A percentile compares a stretch with the other conserved stretches of the same genome.
Evolutionary conservation across 2,888 invertebrate genomes (phyloP).

Genomic region (Luperina nickerlii): DNA sequence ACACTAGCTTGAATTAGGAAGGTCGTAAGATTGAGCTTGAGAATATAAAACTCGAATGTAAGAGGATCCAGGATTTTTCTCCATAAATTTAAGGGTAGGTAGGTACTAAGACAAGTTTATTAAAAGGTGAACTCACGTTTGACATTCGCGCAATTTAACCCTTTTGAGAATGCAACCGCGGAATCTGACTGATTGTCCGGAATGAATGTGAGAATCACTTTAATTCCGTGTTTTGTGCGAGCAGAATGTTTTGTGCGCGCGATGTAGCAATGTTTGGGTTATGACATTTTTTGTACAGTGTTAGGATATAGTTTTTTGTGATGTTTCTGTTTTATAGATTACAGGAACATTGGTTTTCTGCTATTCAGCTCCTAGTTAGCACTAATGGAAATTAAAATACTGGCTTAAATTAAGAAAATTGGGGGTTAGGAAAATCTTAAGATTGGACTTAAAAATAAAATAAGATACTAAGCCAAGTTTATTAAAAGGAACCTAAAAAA

Average conservation of each 20-base stretch:
- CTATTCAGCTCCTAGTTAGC: background rate
- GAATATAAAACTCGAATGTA: background rate
- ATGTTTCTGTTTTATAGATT: background rate
- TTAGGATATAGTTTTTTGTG: background rate
- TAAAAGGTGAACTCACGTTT: constrained; percentile 49
- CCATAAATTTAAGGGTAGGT: background rate
- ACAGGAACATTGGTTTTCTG: background rate
- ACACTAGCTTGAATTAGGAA: background rate
- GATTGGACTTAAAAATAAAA: background rate
- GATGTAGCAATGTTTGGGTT: no score
- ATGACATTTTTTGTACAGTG: background rate
- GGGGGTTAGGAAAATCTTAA: rapidly evolving
- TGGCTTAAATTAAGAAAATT: background rate
- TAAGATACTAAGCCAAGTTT: background rate
- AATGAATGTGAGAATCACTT: constrained; percentile 63
- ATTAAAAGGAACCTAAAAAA: constrained; percentile 26
- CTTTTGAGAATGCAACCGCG: constrained; percentile 66
- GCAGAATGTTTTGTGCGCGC: constrained; percentile 10
- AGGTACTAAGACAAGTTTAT: background rate
- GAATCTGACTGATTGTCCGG: constrained; percentile 52
- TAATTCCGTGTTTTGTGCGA: constrained; percentile 36
- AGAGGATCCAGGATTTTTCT: background rate
- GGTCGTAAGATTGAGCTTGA: background rate
- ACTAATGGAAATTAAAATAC: background rate
- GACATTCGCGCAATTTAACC: constrained; percentile 77